Evolutionary conservation across 2,113 vertebrate genomes (phyloP), one percentile per base, ranked within the genome.

Genomic region (Pachypanchax playfairii): DNA sequence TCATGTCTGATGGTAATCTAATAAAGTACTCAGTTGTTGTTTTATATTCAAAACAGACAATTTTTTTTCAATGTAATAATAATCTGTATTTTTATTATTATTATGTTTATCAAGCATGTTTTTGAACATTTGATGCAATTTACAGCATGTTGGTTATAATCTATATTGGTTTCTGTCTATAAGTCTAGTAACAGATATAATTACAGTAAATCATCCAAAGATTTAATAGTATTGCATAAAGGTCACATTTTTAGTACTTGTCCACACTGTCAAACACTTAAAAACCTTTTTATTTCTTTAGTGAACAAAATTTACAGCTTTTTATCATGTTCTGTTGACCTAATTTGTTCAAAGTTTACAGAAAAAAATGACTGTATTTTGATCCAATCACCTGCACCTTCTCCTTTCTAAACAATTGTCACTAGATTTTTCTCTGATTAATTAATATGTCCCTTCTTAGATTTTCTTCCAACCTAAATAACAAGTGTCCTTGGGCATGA

Each of bases 1-100:
- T 82, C 85, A 79, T 53, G 71, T 72, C 70, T 84, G 67, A 74
- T 52, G 83, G 70, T 80, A 80, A 85, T 86, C 75, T 74, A 87
- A 86, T 86, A 64, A 77, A 82, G 50, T 47, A 73, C 36, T 52
- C 63, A 13, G 52, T 46, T 70, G 70, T 65, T 51, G 51, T 62
- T 74, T 73, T 76, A 42, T 59, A 67, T 77, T 69, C 54, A 70
- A 85, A 83, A 53, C 42, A 41, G 28, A 57, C 12, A 51, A 42
- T 65, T 78, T 61, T 77, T 56, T n/a, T n/a, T n/a, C n/a, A n/a
- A n/a, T n/a, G n/a, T n/a, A n/a, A n/a, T n/a, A n/a, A n/a, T n/a
- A n/a, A n/a, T n/a, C n/a, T n/a, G n/a, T n/a, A 63, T 72, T 52
- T 39, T 2, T 50, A 14, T 17, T 10, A 26, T 26, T 62, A 24